Evolutionary conservation across 1,140 invertebrate species (phyloP).

Genomic region (Ceratina japonica): DNA sequence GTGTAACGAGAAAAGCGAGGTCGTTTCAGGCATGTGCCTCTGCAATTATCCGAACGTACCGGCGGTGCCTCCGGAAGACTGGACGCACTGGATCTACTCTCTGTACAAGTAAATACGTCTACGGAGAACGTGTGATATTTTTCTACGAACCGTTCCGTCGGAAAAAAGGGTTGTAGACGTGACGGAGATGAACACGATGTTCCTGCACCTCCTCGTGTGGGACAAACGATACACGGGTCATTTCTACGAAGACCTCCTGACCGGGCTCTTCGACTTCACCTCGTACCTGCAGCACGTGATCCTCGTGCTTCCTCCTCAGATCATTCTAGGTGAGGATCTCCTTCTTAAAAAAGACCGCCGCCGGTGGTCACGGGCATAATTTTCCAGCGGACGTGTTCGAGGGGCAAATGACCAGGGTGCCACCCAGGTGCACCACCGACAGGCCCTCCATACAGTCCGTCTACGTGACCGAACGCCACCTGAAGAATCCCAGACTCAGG

Average conservation of each 20-base stretch:
- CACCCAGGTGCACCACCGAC: constrained; percentile 29
- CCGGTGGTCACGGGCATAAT: constrained; percentile 27
- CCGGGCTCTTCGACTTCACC: constrained; percentile 79
- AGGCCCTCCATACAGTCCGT: constrained; percentile 58
- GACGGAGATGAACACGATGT: constrained; percentile 79
- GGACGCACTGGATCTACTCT: constrained; percentile 79
- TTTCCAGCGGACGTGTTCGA: constrained; percentile 57
- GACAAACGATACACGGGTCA: constrained; percentile 74
- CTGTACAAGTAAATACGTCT: constrained; percentile 77
- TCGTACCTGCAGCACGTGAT: constrained; percentile 78
- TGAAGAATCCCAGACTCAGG: constrained; percentile 76
- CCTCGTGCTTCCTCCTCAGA: constrained; percentile 78
- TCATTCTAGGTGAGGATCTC: constrained; percentile 68
- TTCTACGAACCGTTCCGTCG: background rate
- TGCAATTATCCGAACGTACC: constrained; percentile 80
- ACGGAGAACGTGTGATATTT: background rate
- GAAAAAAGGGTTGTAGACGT: constrained; percentile 67
- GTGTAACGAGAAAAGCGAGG: constrained; percentile 70
- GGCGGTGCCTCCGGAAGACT: constrained; percentile 76
- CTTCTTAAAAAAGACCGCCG: background rate
- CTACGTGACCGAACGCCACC: constrained; percentile 71
- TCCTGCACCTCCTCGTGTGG: constrained; percentile 81
- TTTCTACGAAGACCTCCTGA: constrained; percentile 79
- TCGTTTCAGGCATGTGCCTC: constrained; percentile 78
- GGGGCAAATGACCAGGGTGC: constrained; percentile 58